Base-by-base conservation (phyloP, 2,888 invertebrate genomes). In the Aphidoletes aphidimyza region DNA sequence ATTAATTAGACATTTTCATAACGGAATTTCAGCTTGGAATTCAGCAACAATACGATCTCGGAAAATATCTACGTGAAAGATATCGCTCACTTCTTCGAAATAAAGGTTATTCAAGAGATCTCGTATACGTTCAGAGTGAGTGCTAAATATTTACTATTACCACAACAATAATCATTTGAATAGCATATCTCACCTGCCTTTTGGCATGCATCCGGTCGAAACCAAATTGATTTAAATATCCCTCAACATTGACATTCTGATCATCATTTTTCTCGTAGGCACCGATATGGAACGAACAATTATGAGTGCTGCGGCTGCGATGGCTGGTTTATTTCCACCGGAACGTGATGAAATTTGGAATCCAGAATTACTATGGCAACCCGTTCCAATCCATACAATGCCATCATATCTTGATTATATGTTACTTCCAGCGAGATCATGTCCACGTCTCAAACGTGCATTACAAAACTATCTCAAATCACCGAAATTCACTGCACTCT, bases 241-340 rank as follows among this genome's bases (percentile, higher is more conserved):
- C n/a, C n/a, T n/a, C n/a, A n/a, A n/a, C n/a, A n/a, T n/a, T n/a
- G n/a, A n/a, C n/a, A n/a, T n/a, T n/a, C n/a, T n/a, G n/a, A n/a
- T 2, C 19, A 47, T 11, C 47, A 17, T 8, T 39, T 2, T 11
- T 47, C 19, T 2, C 47, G 47, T 54, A 54, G 54, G 54, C 81
- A 97, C 97, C 0, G 96, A 97, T 90, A 94, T 95, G 22, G 97
- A 98, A 90, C 93, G 98, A 37, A 96, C 98, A 0, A 90, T 98
- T 11, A 96, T 97, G 95, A 97, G 96, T 85, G 97, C 96, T 0
- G 92, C 94, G 88, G 92, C 94, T 0, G 94, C 96, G 89, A 91
- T 97, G 86, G 96, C 96, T 84, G 95, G 95, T 0, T 88, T 96
- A 84, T 96, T 93, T 88, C 94, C 94, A 6, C 95, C 95, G 0